Conservation (phyloP, 1,140 invertebrate species). For the Drosophila tristis region DNA sequence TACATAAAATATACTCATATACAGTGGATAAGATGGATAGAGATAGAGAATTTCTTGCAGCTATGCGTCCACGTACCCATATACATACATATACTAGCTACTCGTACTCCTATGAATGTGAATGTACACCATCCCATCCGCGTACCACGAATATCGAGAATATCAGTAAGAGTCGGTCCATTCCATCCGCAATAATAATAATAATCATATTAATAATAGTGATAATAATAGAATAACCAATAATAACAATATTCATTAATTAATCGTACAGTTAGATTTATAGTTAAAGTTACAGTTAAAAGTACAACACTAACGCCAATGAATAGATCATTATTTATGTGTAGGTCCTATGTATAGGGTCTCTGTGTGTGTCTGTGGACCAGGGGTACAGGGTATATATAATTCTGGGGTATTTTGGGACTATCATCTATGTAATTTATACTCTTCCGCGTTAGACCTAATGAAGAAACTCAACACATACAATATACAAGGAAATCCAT, state of each 20-base stretch:
- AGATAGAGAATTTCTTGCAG: conserved; percentile 65
- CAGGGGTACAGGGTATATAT: conserved; percentile 44
- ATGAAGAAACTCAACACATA: conserved; percentile 65
- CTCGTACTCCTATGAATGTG: neutral
- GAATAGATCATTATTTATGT: conserved; percentile 75
- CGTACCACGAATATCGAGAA: conserved; percentile 34
- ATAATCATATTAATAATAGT: conserved; percentile 54
- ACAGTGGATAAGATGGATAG: conserved; percentile 38
- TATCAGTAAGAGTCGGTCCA: conserved; percentile 71
- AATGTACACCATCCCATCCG: conserved; percentile 4
- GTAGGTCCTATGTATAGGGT: conserved; percentile 48
- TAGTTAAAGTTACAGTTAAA: conserved; percentile 65
- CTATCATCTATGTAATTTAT: conserved; percentile 74
- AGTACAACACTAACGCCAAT: conserved; percentile 81
- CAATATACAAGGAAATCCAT: conserved; percentile 50
- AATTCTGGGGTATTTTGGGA: conserved; percentile 31
- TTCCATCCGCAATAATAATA: conserved; percentile 48
- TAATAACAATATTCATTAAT: conserved; percentile 76
- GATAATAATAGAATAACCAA: conserved; percentile 64
- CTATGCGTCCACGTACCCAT: conserved; percentile 47
- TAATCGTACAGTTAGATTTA: conserved; percentile 48
- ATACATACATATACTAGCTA: conserved; percentile 38
- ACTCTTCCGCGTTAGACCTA: conserved; percentile 43
- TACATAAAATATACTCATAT: conserved; percentile 17
- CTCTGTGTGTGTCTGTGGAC: conserved; percentile 18